phyloP scores from a whole-genome alignment of 1,140 invertebrate genomes.

The Magallana angulata region DNA sequence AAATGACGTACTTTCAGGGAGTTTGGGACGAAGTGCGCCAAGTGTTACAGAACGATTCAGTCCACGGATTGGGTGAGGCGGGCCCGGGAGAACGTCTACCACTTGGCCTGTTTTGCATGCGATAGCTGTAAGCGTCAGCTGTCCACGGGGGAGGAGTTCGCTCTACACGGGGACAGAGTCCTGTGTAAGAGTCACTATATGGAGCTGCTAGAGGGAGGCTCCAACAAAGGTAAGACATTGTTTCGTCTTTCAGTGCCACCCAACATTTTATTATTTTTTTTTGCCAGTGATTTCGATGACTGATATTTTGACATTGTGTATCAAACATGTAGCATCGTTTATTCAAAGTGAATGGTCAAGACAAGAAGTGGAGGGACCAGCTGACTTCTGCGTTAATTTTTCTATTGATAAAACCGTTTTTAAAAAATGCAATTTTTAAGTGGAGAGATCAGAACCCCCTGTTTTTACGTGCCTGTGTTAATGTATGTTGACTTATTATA shows the following conservation, averaged over 20 bases:
- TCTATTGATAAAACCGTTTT: no score
- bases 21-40: slow-evolving; percentile 97
- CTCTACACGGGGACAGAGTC: slow-evolving; percentile 93
- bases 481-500: background rate
- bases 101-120: slow-evolving; percentile 98
- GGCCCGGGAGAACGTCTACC: slow-evolving; percentile 95
- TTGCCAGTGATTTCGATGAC: no score
- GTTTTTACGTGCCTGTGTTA: no score
- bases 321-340: no score
- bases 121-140: slow-evolving; percentile 97
- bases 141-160: slow-evolving; percentile 98
- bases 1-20: slow-evolving; percentile 84
- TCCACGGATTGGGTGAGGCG: slow-evolving; percentile 98
- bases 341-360: no score
- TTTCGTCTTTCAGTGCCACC: no score
- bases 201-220: slow-evolving; percentile 94
- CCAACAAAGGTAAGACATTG: slow-evolving; percentile 85
- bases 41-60: slow-evolving; percentile 94
- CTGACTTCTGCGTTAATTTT: no score
- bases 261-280: no score
- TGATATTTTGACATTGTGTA: no score
- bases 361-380: no score
- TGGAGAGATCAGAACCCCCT: no score
- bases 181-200: slow-evolving; percentile 98
- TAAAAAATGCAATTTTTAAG: no score